A percentile compares a stretch with the other conserved stretches of the same genome.
Evolutionary conservation across 1,140 invertebrate genomes (phyloP).

Genomic region (Heliconius hermathena): DNA sequence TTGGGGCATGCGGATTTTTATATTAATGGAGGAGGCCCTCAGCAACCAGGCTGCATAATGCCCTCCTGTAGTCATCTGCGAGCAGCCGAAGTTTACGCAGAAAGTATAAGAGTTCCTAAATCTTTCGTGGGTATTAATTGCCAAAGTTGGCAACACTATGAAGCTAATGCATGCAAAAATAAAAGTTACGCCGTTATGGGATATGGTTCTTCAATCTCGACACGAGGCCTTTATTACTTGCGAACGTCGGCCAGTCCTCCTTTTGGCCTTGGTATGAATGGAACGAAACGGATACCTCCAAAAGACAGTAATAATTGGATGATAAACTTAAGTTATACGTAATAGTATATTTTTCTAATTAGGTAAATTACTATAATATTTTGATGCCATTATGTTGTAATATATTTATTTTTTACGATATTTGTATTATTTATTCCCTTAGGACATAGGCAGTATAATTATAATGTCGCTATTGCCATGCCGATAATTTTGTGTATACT

Average conservation of each 20-base stretch:
- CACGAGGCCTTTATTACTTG: constrained; percentile 82
- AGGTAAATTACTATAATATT: not conserved
- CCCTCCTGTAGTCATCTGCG: constrained; percentile 84
- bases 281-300: constrained; percentile 49
- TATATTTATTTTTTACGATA: constrained; percentile 2
- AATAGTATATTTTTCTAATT: constrained; percentile 10
- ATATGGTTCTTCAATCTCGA: constrained; percentile 74
- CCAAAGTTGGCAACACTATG: constrained; percentile 75
- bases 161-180: constrained; percentile 73
- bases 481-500: not conserved
- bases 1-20: constrained; percentile 86
- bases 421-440: not conserved
- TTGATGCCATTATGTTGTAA: not conserved
- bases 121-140: constrained; percentile 80
- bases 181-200: constrained; percentile 78
- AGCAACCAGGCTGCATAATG: constrained; percentile 85
- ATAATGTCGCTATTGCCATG: not conserved
- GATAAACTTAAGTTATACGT: constrained; percentile 44
- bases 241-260: constrained; percentile 79
- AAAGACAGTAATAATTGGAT: constrained; percentile 40
- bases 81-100: constrained; percentile 83
- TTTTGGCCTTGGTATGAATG: constrained; percentile 76
- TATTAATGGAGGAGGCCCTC: constrained; percentile 85
- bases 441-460: not conserved
- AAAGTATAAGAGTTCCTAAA: constrained; percentile 82